Evolutionary conservation across 2,113 vertebrate genomes (phyloP).

Genomic region (Eolophus roseicapilla): DNA sequence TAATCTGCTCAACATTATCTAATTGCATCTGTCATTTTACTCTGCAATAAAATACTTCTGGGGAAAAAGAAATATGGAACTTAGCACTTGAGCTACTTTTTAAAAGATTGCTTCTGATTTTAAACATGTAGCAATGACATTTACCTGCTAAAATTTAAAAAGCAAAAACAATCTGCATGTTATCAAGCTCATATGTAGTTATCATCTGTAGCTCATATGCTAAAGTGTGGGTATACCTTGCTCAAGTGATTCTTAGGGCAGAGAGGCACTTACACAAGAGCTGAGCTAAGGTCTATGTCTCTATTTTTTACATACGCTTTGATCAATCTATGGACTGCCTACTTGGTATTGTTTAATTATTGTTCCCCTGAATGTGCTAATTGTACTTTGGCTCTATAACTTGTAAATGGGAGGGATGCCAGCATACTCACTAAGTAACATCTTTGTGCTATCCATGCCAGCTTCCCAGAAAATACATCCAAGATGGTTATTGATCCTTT

Average conservation of each 20-base stretch:
- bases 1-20: conserved; percentile 62
- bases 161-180: conserved; percentile 53
- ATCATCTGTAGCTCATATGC: not conserved
- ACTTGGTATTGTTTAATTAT: conserved; percentile 68
- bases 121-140: conserved; percentile 51
- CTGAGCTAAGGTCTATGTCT: not conserved
- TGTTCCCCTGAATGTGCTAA: conserved; percentile 66
- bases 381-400: conserved; percentile 65
- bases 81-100: conserved; percentile 49
- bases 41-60: conserved; percentile 55
- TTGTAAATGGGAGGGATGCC: conserved; percentile 68
- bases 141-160: conserved; percentile 58
- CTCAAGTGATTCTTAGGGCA: not conserved
- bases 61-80: conserved; percentile 50
- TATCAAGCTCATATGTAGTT: conserved; percentile 24
- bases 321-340: conserved; percentile 28
- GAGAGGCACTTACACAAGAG: not conserved
- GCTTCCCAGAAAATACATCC: conserved; percentile 69
- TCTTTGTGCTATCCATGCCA: conserved; percentile 63
- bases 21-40: conserved; percentile 68
- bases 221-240: not conserved
- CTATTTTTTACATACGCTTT: not conserved
- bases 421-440: conserved; percentile 62
- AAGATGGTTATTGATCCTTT: conserved; percentile 73
- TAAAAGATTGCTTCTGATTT: conserved; percentile 58